phyloP scores from a whole-genome alignment of 2,888 invertebrate species.

The Sabatieria punctata region DNA sequence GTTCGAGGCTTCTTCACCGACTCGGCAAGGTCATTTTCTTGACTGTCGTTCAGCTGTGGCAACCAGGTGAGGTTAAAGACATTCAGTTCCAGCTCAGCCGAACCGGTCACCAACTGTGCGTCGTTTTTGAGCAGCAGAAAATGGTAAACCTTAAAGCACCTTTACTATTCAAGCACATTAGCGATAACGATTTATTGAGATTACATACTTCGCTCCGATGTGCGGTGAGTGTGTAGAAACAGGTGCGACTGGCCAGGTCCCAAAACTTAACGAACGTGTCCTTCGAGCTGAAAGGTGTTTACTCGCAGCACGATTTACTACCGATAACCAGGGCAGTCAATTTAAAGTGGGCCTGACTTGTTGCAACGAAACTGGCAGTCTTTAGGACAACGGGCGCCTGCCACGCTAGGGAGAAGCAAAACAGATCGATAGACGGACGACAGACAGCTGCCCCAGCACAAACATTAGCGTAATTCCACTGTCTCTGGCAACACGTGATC shows the following conservation, averaged over 20 bases:
- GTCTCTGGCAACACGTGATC: background rate
- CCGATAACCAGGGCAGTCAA: no score
- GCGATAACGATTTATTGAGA: background rate
- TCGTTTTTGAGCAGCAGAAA: slow-evolving; percentile 59
- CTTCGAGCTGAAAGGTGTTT: slow-evolving; percentile 45
- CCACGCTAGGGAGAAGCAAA: no score
- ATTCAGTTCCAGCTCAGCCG: slow-evolving; percentile 60
- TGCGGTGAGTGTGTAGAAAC: slow-evolving; percentile 81
- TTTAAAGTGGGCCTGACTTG: no score
- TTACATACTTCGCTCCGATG: slow-evolving; percentile 42
- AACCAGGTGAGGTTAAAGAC: slow-evolving; percentile 44
- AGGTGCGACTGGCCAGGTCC: slow-evolving; percentile 84
- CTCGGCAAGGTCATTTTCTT: background rate
- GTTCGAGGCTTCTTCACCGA: background rate
- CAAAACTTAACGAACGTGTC: slow-evolving; percentile 91
- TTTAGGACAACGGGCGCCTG: no score
- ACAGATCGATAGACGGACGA: no score
- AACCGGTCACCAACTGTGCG: slow-evolving; percentile 67
- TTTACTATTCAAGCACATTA: no score
- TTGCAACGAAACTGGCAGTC: no score
- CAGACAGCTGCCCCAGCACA: no score
- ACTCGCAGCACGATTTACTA: background rate
- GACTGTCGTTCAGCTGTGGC: slow-evolving; percentile 12
- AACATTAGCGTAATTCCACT: slow-evolving; percentile 2
- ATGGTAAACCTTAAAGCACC: slow-evolving; percentile 58